These are phyloP conservation scores for Takifugu rubripes DNA, from an alignment of 2,797 vertebrate species.

Conservation along the genomic window DNA sequence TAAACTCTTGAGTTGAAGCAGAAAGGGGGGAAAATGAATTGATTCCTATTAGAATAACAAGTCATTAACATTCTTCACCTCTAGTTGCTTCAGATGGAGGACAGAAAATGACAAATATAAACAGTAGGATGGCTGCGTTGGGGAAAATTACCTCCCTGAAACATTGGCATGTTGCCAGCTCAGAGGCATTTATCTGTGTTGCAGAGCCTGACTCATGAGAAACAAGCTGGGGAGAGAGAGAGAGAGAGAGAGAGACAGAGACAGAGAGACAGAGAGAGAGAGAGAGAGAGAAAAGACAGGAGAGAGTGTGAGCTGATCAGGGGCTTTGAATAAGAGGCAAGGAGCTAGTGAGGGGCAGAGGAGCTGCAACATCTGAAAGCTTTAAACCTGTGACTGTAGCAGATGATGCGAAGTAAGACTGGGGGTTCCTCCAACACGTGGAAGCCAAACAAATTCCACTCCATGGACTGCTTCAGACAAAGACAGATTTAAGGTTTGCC, in stretches of 20 bases:
- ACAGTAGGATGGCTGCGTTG: slow-evolving; percentile 67
- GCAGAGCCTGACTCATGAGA: slow-evolving; percentile 60
- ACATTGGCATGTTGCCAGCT: slow-evolving; percentile 72
- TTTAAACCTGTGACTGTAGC: slow-evolving; percentile 65
- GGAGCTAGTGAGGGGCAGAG: slow-evolving; percentile 23
- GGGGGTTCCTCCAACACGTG: slow-evolving; percentile 59
- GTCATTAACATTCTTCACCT: slow-evolving; percentile 10
- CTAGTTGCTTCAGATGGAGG: slow-evolving; percentile 24
- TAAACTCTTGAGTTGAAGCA: not conserved
- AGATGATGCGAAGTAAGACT: slow-evolving; percentile 63
- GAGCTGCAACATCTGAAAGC: slow-evolving; percentile 60
- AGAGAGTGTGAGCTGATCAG: slow-evolving; percentile 34
- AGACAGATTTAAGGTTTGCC: slow-evolving; percentile 54
- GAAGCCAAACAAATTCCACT: slow-evolving; percentile 57
- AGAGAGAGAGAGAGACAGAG: slow-evolving; percentile 11
- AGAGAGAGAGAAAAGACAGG: slow-evolving; percentile 34
- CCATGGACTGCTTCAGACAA: slow-evolving; percentile 50
- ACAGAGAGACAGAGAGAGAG: slow-evolving; percentile 24
- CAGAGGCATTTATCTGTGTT: slow-evolving; percentile 74
- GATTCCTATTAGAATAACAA: too few species aligned
- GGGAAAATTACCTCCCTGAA: slow-evolving; percentile 82
- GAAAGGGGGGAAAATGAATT: too few species aligned
- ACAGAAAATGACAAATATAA: slow-evolving; percentile 72
- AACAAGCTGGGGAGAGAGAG: slow-evolving; percentile 28
- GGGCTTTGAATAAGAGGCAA: slow-evolving; percentile 41